Base-by-base conservation (phyloP, 2,888 invertebrate species). In the Troilus luridus region DNA sequence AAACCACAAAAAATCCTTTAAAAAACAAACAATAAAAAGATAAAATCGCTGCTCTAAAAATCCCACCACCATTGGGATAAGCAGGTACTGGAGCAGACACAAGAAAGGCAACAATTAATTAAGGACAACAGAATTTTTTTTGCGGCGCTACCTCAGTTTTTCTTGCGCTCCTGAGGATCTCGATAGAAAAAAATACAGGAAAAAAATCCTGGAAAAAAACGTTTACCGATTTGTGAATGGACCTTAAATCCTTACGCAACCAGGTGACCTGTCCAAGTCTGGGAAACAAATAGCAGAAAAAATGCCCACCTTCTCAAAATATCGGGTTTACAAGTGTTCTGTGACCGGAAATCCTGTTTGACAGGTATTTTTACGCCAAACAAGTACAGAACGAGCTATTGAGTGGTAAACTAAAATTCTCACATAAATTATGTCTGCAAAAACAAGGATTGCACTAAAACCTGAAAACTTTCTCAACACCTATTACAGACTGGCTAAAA, bases 231-330 rank as follows among this genome's bases (percentile, higher is more conserved):
- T 72, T 72, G 72, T 72, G 72, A 72, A 72, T 27, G 72, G 14
- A 27, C 72, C 27, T 72, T 24, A 14, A 72, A 72, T 72, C 72
- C 14, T 72, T 72, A 72, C 72, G 72, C 72, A 72, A 72, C 59
- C 59, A 12, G 59, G 12, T 59, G 59, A 59, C 14, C 72, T 72
- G 72, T 19, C 64, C 64, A n/a, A 12, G 0, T 0, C 24, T 27
- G 11, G 72, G 27, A 27, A 72, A 27, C 1, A 14, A 27, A 14
- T 9, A 5, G 12, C 14, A 64, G 21, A 72, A 27, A 72, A 72
- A 72, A 72, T 72, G 72, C 27, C 72, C 12, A 27, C 2, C 27
- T n/a, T 67, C 24, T 27, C 72, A 27, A 12, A 41, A 27, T 72
- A 10, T 72, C 72, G 6, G 27, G 24, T 72, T 19, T 6, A 7